Percentiles rank a stretch among this genome's conserved stretches.
These are phyloP conservation scores for Pongo abelii DNA, from an alignment of 2,113 vertebrate species.

Conservation along the genomic window DNA sequence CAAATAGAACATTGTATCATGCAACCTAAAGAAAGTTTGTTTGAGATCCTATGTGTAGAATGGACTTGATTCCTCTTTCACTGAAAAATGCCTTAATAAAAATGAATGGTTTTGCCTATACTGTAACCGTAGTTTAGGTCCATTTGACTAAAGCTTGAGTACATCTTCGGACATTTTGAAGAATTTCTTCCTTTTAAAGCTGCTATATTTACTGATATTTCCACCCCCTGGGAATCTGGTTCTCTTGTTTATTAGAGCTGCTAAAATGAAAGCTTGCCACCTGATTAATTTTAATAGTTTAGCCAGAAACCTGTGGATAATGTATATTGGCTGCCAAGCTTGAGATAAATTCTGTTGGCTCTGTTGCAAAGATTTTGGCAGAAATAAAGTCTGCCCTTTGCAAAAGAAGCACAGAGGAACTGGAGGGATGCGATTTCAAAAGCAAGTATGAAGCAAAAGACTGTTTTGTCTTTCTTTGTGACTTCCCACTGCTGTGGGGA, in stretches of 20 bases:
- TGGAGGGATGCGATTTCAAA: conserved; percentile 61
- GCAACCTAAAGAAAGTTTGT: background rate
- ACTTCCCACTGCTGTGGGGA: conserved; percentile 38
- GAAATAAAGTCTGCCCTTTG: conserved; percentile 78
- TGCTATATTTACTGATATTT: conserved; percentile 79
- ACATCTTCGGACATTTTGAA: conserved; percentile 67
- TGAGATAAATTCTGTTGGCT: conserved; percentile 80
- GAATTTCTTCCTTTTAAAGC: conserved; percentile 70
- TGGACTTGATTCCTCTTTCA: background rate
- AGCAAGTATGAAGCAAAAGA: conserved; percentile 41
- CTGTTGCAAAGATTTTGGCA: conserved; percentile 78
- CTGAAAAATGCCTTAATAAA: conserved; percentile 58
- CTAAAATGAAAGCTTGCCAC: conserved; percentile 84
- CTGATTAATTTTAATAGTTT: conserved; percentile 86
- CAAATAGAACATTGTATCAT: background rate
- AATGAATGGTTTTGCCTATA: conserved; percentile 44
- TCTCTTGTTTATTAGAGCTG: conserved; percentile 82
- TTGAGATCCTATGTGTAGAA: background rate
- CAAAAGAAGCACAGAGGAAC: conserved; percentile 54
- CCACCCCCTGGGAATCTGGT: conserved; percentile 56
- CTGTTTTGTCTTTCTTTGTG: conserved; percentile 65
- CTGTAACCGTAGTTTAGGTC: conserved; percentile 58
- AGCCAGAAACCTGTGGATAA: conserved; percentile 80
- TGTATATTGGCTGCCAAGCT: conserved; percentile 77
- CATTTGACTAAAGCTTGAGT: conserved; percentile 71